phyloP scores from a whole-genome alignment of 2,113 vertebrate species.

The Pteruthius melanotis region DNA sequence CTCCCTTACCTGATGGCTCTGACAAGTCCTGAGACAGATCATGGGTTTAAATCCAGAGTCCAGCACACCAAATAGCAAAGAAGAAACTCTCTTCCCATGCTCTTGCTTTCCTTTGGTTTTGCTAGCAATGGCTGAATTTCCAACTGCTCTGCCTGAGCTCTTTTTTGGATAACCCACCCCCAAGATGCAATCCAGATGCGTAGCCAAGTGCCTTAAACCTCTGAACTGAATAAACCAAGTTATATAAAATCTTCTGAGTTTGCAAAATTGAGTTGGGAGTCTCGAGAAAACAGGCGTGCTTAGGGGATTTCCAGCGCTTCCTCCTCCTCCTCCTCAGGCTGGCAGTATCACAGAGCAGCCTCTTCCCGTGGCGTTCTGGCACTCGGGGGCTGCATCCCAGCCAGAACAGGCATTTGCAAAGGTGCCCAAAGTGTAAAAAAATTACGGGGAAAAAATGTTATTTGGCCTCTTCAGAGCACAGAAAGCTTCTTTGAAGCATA shows the following conservation, averaged over 20 bases:
- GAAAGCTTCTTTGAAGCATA: not conserved
- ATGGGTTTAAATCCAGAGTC: not conserved
- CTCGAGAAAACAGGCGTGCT: constrained; percentile 31
- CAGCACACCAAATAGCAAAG: not conserved
- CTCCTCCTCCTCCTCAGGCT: constrained; percentile 43
- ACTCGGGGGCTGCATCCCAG: not conserved
- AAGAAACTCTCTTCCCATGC: not conserved
- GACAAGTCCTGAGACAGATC: not conserved
- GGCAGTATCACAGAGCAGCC: constrained; percentile 35
- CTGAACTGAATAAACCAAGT: constrained; percentile 32
- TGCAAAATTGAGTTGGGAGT: constrained; percentile 38
- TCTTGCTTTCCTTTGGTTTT: not conserved
- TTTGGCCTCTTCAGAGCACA: not conserved
- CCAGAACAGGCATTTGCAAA: constrained; percentile 37
- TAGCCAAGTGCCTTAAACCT: constrained; percentile 50
- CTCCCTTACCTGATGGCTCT: not conserved
- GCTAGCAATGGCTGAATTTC: constrained; percentile 3
- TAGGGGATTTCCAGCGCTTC: constrained; percentile 56
- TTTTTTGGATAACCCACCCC: constrained; percentile 13
- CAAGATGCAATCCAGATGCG: constrained; percentile 36
- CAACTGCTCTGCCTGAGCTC: not conserved
- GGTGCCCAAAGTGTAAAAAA: constrained; percentile 16
- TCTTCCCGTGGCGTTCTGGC: constrained; percentile 46
- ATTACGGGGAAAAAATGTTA: not conserved
- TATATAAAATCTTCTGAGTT: constrained; percentile 47